A percentile compares a stretch with the other conserved stretches of the same genome.
Conservation (phyloP, 2,797 vertebrate genomes). For the Eulemur albifrons region DNA sequence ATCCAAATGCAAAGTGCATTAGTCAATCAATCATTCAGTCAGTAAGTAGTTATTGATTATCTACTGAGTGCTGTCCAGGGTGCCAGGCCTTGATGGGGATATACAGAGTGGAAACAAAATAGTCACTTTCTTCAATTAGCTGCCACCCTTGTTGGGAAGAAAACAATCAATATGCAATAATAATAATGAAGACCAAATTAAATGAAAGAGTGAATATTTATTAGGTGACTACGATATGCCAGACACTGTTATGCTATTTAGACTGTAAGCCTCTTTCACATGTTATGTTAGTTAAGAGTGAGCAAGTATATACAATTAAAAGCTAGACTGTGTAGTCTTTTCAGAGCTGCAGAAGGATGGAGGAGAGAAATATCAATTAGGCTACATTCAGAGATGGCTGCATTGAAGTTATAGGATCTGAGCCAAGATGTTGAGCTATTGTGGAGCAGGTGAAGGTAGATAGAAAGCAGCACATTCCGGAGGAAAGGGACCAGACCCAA, state of each 20-base stretch:
- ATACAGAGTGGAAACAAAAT: conserved; percentile 34
- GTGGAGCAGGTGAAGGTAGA: background rate
- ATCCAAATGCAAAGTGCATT: conserved; percentile 61
- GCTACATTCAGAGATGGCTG: background rate
- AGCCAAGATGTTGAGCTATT: background rate
- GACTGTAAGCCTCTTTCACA: background rate
- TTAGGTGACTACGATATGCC: background rate
- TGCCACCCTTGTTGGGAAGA: background rate
- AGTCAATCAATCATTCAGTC: conserved; percentile 60
- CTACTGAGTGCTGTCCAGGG: conserved; percentile 34
- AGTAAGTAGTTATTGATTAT: conserved; percentile 69
- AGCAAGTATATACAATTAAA: background rate
- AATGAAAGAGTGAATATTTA: background rate
- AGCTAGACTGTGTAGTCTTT: background rate
- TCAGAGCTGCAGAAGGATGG: background rate
- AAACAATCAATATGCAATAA: conserved; percentile 30
- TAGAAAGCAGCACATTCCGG: background rate
- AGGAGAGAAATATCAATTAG: background rate
- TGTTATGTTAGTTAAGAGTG: background rate
- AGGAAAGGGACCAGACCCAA: background rate
- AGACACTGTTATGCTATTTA: background rate
- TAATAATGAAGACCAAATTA: conserved; percentile 11
- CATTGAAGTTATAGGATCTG: background rate
- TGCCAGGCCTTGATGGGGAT: background rate
- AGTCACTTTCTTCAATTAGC: conserved; percentile 50